Conservation (phyloP, 2,888 invertebrate genomes). For the Drosophila rellima region DNA sequence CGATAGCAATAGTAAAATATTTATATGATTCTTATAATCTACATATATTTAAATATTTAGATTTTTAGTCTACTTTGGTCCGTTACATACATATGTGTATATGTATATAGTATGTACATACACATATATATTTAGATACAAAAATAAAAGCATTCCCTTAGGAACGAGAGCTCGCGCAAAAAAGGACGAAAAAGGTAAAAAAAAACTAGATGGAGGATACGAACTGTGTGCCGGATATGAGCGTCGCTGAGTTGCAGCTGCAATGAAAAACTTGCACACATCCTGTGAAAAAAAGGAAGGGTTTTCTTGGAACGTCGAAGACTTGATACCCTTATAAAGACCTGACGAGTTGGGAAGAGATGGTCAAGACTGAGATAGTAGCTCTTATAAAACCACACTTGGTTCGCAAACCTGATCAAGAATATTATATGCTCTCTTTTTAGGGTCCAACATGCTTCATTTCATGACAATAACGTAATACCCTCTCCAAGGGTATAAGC, state of each 20-base stretch:
- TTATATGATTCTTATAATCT: too few species aligned
- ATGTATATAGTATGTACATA: too few species aligned
- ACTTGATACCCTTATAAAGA: background rate
- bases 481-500: slow-evolving; percentile 7
- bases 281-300: slow-evolving; percentile 48
- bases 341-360: too few species aligned
- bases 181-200: background rate
- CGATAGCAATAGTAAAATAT: too few species aligned
- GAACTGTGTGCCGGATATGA: slow-evolving; percentile 65
- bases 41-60: too few species aligned
- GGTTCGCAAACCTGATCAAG: too few species aligned
- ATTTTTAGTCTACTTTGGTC: background rate
- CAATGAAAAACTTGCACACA: slow-evolving; percentile 60
- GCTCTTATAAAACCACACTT: too few species aligned
- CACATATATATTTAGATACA: background rate
- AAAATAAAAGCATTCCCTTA: slow-evolving; percentile 3
- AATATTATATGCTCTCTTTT: too few species aligned
- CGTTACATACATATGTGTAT: too few species aligned
- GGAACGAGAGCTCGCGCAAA: background rate
- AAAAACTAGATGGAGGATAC: slow-evolving; percentile 38
- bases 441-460: too few species aligned
- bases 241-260: slow-evolving; percentile 67
- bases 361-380: too few species aligned
- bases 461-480: background rate
- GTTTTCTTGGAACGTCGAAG: background rate